Percentiles rank a stretch among this genome's conserved stretches.
phyloP scores from a whole-genome alignment of 2,113 vertebrate species.

The pig (Sus scrofa) region T2T-Sscrofa CM000824.6:208355501-208356000 shows the following conservation, averaged over 20 bases:
- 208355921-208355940: not conserved
- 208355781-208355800: not conserved
- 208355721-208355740: constrained; percentile 10
- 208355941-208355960: not conserved
- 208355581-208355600: not conserved
- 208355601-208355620: not conserved
- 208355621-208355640: not conserved
- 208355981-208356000: not conserved
- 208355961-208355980: not conserved
- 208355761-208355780: not conserved
- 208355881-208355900: not conserved
- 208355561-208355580: not conserved
- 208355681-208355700: not conserved
- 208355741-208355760: not conserved
- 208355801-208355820: not conserved
- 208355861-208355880: not conserved
- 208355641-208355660: not conserved
- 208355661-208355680: not conserved
- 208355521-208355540: not conserved
- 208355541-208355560: not conserved
- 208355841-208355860: not conserved
- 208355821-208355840: not conserved
- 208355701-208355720: not conserved
- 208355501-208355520: not conserved
- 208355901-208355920: not conserved